Evolutionary conservation across 2,113 vertebrate genomes (phyloP).

Genomic region (Ascaphus truei): DNA sequence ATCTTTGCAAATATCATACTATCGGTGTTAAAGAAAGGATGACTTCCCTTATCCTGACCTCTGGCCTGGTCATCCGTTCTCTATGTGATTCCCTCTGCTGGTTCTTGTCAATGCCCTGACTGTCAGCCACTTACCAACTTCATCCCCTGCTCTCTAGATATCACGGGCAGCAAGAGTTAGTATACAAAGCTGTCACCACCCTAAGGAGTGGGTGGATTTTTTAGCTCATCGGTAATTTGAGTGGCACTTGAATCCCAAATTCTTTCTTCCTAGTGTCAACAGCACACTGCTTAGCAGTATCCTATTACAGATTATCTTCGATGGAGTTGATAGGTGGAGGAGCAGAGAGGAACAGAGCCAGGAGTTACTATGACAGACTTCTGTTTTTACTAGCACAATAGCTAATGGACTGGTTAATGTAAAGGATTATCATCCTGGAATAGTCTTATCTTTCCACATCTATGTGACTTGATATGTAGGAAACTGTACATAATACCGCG

Average conservation of each 20-base stretch:
- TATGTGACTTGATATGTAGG: constrained; percentile 4
- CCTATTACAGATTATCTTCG: constrained; percentile 50
- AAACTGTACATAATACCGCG: too few relatives aligned
- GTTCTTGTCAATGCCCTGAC: not conserved
- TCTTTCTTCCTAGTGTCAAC: constrained; percentile 57
- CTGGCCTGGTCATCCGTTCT: constrained; percentile 11
- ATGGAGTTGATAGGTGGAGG: constrained; percentile 49
- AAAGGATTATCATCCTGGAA: constrained; percentile 50
- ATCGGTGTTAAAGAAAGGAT: constrained; percentile 28
- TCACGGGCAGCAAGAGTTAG: constrained; percentile 39
- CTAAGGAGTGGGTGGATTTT: constrained; percentile 50
- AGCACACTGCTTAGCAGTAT: constrained; percentile 41
- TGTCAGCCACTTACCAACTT: constrained; percentile 32
- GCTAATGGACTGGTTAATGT: constrained; percentile 57
- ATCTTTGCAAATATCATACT: too few relatives aligned
- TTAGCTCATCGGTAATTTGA: constrained; percentile 59
- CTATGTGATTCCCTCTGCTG: not conserved
- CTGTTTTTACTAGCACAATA: constrained; percentile 52
- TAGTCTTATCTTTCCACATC: constrained; percentile 23
- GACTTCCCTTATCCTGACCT: constrained; percentile 23
- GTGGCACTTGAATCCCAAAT: constrained; percentile 47
- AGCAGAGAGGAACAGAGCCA: constrained; percentile 47
- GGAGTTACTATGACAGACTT: constrained; percentile 42
- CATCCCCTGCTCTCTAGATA: constrained; percentile 11
- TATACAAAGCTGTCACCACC: constrained; percentile 56